These are phyloP conservation scores for Paedocypris sp. DNA, from an alignment of 2,113 vertebrate species.

Conservation along the genomic window DNA sequence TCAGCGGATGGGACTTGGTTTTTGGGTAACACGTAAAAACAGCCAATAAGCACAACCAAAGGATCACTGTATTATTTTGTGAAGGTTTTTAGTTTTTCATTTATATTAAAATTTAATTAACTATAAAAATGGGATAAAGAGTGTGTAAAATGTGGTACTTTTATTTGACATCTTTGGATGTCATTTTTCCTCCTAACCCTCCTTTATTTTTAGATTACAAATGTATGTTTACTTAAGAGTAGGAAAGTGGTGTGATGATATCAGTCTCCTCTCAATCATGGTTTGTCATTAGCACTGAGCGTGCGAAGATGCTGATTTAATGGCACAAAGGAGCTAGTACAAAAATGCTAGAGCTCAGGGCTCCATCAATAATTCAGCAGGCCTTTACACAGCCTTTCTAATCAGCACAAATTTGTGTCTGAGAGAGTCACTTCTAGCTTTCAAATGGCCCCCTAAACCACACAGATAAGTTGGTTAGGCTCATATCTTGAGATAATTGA, in stretches of 20 bases:
- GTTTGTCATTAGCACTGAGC: slow-evolving; percentile 28
- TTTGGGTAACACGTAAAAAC: too few species aligned
- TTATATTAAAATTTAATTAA: too few species aligned
- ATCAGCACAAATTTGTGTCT: slow-evolving; percentile 47
- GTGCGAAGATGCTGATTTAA: slow-evolving; percentile 28
- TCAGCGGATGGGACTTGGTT: too few species aligned
- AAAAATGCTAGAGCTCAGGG: slow-evolving; percentile 22
- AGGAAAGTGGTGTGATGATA: slow-evolving; percentile 32
- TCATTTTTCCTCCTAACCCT: slow-evolving; percentile 26
- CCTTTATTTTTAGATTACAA: slow-evolving; percentile 17
- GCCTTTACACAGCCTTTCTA: slow-evolving; percentile 31
- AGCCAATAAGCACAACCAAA: too few species aligned
- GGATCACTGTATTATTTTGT: too few species aligned
- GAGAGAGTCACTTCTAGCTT: slow-evolving; percentile 23
- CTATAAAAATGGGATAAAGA: too few species aligned
- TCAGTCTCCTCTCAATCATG: slow-evolving; percentile 23
- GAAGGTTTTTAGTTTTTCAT: too few species aligned
- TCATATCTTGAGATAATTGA: slow-evolving; percentile 9
- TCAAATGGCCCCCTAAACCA: slow-evolving; percentile 33
- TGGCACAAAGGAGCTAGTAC: slow-evolving; percentile 37
- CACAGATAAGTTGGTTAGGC: slow-evolving; percentile 23
- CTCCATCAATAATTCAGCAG: slow-evolving; percentile 44
- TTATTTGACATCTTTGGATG: slow-evolving; percentile 24
- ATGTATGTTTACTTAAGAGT: slow-evolving; percentile 35
- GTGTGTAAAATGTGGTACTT: too few species aligned